Evolutionary conservation across 2,888 invertebrate species (phyloP).

Genomic region (Oligia fasciuncula): DNA sequence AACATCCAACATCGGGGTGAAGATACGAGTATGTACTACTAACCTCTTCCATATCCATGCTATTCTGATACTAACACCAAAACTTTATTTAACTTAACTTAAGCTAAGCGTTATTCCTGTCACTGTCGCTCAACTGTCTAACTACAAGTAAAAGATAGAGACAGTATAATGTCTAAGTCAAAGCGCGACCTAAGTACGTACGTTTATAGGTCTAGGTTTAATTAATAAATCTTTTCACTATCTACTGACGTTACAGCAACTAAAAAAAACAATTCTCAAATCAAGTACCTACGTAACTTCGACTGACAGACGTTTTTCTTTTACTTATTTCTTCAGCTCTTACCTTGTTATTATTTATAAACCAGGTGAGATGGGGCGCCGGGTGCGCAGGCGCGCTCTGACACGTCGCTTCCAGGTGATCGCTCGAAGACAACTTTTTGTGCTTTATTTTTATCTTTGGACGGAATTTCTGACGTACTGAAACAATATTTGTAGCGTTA

Average conservation of each 20-base stretch:
- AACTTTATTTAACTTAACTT: not conserved
- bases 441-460: conserved; percentile 93
- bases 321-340: conserved; percentile 19
- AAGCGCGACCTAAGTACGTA: too few species aligned
- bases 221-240: too few species aligned
- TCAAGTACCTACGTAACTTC: not conserved
- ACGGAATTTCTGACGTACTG: conserved; percentile 92
- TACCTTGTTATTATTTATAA: conserved; percentile 94
- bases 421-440: conserved; percentile 91
- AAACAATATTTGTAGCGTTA: conserved; percentile 54
- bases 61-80: too few species aligned
- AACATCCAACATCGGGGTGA: not conserved
- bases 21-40: not conserved
- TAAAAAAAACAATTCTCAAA: not conserved
- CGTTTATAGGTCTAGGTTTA: too few species aligned
- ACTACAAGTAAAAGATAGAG: not conserved
- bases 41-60: not conserved
- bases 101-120: not conserved
- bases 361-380: conserved; percentile 94
- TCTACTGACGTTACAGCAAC: too few species aligned
- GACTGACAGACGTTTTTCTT: not conserved
- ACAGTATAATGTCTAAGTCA: not conserved
- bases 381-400: conserved; percentile 93
- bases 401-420: conserved; percentile 93
- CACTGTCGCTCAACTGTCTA: not conserved